phyloP scores from a whole-genome alignment of 2,888 invertebrate species.

The Thera obeliscata region DNA sequence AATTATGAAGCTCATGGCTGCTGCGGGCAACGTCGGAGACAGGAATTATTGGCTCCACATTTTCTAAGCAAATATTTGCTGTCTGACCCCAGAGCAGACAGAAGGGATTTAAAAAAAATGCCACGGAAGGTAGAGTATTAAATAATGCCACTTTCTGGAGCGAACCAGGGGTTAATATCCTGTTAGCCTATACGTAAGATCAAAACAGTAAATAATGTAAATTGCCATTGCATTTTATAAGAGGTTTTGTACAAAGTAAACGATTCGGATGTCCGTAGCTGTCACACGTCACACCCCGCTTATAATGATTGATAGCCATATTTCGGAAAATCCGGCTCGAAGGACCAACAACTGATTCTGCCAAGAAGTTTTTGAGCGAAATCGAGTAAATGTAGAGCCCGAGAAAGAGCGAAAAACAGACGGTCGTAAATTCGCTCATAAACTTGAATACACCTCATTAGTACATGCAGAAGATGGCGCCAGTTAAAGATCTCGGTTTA shows the following conservation, averaged over 20 bases:
- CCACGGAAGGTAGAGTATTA: slow-evolving; percentile 9
- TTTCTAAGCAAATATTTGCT: slow-evolving; percentile 41
- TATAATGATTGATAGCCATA: neutral
- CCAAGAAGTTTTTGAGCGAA: neutral
- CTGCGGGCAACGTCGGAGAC: slow-evolving; percentile 32
- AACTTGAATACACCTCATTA: slow-evolving; percentile 63
- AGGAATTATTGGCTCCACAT: slow-evolving; percentile 44
- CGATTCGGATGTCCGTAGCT: neutral
- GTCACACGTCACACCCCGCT: neutral
- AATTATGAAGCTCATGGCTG: slow-evolving; percentile 64
- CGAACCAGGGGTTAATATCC: slow-evolving; percentile 17
- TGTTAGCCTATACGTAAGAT: neutral
- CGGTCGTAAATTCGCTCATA: slow-evolving; percentile 63
- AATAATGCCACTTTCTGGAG: slow-evolving; percentile 21
- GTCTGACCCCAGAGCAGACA: slow-evolving; percentile 31
- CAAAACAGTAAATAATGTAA: neutral
- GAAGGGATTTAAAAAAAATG: slow-evolving; percentile 25
- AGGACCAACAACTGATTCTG: neutral
- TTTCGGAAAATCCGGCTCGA: neutral
- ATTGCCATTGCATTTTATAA: neutral
- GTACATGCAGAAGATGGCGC: slow-evolving; percentile 60
- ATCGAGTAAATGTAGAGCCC: slow-evolving; percentile 38
- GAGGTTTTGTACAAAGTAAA: neutral
- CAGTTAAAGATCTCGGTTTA: slow-evolving; percentile 48
- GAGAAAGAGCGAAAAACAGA: slow-evolving; percentile 46